Evolutionary conservation across 2,888 invertebrate genomes (phyloP).

Genomic region (Chirona hameri): DNA sequence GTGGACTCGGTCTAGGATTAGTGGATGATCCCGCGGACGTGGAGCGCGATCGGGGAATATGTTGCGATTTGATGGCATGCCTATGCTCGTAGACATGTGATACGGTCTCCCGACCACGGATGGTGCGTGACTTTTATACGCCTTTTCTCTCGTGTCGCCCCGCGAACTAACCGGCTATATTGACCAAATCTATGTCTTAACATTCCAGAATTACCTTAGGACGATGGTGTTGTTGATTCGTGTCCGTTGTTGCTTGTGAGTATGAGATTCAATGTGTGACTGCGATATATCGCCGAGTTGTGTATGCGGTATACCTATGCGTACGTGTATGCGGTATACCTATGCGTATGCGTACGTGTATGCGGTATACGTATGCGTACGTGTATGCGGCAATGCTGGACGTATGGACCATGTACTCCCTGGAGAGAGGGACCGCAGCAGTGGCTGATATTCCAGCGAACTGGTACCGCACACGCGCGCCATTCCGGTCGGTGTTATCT

Average conservation of each 20-base stretch:
- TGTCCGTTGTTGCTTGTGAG: background rate
- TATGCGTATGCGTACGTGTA: too few species aligned
- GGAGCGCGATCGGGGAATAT: background rate
- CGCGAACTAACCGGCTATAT: background rate
- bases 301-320: too few species aligned
- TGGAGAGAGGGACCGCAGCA: background rate
- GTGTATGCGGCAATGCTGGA: too few species aligned
- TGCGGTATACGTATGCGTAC: too few species aligned
- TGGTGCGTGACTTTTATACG: background rate
- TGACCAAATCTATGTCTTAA: constrained; percentile 6
- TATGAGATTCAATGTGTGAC: background rate
- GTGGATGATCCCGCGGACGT: background rate
- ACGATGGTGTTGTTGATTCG: background rate
- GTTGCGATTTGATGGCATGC: background rate
- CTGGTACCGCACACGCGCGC: background rate
- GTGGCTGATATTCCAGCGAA: background rate
- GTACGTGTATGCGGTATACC: too few species aligned
- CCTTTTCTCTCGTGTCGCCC: background rate
- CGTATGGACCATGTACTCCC: too few species aligned
- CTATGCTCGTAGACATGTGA: constrained; percentile 5
- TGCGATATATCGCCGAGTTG: background rate
- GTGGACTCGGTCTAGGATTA: background rate
- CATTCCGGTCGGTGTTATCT: too few species aligned
- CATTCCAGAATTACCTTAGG: constrained; percentile 10
- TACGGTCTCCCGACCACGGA: background rate